Base-by-base conservation (phyloP, 2,888 invertebrate species). In the Acanthosepion lycidas region DNA sequence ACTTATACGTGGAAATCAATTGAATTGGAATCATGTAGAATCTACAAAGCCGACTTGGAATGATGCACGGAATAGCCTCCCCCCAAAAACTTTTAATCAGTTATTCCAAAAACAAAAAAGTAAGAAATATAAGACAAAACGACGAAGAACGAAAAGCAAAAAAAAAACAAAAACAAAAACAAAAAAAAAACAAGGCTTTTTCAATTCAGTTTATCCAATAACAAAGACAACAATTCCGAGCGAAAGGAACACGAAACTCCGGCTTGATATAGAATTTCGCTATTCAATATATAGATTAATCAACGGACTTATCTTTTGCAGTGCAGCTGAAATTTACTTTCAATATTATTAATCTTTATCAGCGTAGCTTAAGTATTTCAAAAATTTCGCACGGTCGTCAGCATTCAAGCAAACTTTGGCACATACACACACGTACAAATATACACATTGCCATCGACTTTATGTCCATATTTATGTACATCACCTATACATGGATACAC, bases 271-370 rank as follows among this genome's bases (percentile, higher is more conserved):
- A 78, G 78, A 78, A 78, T 33, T 78, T 78, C 78, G 78, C 78
- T 78, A 78, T 78, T 78, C 78, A 78, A 78, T 78, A 78, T 78
- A 78, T 78, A 78, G 78, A 78, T 78, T 78, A 78, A 78, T 78
- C 78, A 78, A 78, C 78, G 78, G 78, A 33, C 78, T 78, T 78
- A 78, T 78, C 78, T 33, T n/a, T 33, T 20, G 15, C 78, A 78
- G 78, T 15, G 78, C n/a, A 78, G 18, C 18, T 4, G n/a, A 78
- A 78, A 78, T 78, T 78, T 78, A 33, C n/a, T 78, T 78, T 78
- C 78, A 78, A 78, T 78, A 78, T 78, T 33, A 78, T 78, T 78
- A 78, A 78, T 78, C 78, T 78, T 78, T 78, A 23, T 78, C 78
- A n/a, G 78, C n/a, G 78, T 78, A 78, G 78, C n/a, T 78, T 78